Evolutionary conservation across 2,888 invertebrate genomes (phyloP).

Genomic region (Drosophila anomalata): DNA sequence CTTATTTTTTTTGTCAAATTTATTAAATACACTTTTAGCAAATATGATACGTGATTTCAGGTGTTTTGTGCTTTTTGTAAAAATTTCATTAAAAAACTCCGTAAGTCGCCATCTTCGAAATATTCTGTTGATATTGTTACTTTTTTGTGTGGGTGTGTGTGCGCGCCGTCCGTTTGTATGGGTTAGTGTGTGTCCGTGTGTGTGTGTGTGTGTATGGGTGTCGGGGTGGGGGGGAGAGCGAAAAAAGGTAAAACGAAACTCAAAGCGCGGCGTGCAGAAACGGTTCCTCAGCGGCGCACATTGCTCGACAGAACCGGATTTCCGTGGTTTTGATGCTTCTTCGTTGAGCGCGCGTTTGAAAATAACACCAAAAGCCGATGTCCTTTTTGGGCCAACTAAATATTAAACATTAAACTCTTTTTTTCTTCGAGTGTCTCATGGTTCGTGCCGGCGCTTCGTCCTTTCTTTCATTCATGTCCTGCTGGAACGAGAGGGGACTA

Average conservation of each 20-base stretch:
- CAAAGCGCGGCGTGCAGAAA: conserved; percentile 68
- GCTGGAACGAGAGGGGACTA: too few species aligned
- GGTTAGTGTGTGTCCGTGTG: conserved; percentile 31
- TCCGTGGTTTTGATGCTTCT: too few species aligned
- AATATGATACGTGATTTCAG: conserved; percentile 51
- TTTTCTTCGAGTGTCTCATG: too few species aligned
- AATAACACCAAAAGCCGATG: too few species aligned
- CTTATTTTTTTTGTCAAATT: conserved; percentile 36
- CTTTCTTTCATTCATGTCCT: too few species aligned
- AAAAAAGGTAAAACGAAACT: conserved; percentile 66
- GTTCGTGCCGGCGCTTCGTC: too few species aligned
- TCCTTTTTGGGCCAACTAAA: too few species aligned
- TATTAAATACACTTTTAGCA: conserved; percentile 75
- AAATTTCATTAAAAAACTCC: conserved; percentile 19
- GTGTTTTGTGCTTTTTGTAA: conserved; percentile 12
- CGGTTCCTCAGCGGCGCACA: conserved; percentile 74
- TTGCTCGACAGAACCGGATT: conserved; percentile 76
- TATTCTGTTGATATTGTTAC: conserved; percentile 39
- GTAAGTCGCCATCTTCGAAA: conserved; percentile 16
- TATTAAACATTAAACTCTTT: too few species aligned
- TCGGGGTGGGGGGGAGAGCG: conserved; percentile 40
- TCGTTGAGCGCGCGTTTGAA: too few species aligned
- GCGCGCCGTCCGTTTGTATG: conserved; percentile 18
- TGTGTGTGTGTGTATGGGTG: conserved; percentile 24
- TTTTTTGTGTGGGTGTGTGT: conserved; percentile 16